Evolutionary conservation across 2,888 invertebrate genomes (phyloP).

Genomic region (Heliconius aoede): DNA sequence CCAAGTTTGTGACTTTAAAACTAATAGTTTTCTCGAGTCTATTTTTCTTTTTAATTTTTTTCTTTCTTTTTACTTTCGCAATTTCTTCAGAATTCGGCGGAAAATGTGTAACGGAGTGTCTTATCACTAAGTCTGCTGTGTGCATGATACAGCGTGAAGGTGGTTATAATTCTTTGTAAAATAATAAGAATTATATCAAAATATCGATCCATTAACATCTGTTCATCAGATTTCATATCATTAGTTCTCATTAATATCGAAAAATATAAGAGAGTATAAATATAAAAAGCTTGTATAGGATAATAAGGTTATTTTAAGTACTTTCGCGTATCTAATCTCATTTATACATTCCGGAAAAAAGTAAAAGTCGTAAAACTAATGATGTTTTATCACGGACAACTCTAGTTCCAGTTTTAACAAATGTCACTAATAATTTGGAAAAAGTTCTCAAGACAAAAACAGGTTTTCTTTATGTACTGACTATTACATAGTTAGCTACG

Average conservation of each 20-base stretch:
- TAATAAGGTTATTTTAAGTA: not conserved
- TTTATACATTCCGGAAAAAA: constrained; percentile 15
- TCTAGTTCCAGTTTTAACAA: constrained; percentile 23
- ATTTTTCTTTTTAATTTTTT: too few relatives aligned
- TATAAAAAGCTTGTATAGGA: not conserved
- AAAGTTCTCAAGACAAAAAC: not conserved
- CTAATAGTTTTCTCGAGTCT: too few relatives aligned
- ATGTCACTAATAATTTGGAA: constrained; percentile 16
- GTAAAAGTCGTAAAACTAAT: constrained; percentile 21
- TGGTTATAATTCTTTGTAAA: too few relatives aligned
- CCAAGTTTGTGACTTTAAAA: not conserved
- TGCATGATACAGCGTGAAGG: too few relatives aligned
- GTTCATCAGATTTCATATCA: not conserved
- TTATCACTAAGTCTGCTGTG: too few relatives aligned
- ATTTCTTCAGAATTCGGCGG: too few relatives aligned
- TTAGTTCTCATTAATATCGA: not conserved
- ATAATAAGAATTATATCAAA: too few relatives aligned
- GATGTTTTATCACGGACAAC: constrained; percentile 9
- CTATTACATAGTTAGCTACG: not conserved
- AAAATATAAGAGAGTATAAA: not conserved
- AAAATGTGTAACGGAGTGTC: too few relatives aligned
- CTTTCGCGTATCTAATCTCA: constrained; percentile 17
- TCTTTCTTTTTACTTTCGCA: too few relatives aligned
- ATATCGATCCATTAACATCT: not conserved
- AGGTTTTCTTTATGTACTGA: not conserved